Evolutionary conservation across 2,797 vertebrate species (phyloP).

Genomic region (Petrocephalus schoutedeni): DNA sequence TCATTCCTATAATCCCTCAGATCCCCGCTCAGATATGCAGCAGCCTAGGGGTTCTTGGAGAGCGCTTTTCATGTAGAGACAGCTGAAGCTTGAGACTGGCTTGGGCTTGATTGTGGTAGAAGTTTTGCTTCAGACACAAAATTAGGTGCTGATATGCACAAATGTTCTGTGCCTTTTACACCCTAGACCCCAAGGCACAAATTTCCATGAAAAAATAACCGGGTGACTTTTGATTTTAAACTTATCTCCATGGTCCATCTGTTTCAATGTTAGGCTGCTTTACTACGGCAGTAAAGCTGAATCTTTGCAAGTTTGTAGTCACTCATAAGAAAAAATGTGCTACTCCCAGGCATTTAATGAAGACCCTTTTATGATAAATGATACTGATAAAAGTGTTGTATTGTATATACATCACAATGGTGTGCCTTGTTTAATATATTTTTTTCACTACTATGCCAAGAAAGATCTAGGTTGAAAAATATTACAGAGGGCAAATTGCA

Average conservation of each 20-base stretch:
- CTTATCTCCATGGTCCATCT: background rate
- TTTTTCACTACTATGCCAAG: background rate
- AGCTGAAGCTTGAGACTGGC: constrained; percentile 68
- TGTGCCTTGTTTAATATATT: background rate
- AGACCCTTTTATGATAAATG: background rate
- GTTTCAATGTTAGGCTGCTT: background rate
- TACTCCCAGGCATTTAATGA: background rate
- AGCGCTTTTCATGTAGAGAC: constrained; percentile 67
- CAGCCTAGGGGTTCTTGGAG: constrained; percentile 59
- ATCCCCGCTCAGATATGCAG: constrained; percentile 45
- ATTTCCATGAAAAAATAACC: background rate
- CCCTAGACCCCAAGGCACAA: background rate
- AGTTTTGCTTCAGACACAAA: constrained; percentile 6
- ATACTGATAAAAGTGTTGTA: background rate
- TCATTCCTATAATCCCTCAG: constrained; percentile 9
- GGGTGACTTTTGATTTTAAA: background rate
- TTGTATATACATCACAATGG: background rate
- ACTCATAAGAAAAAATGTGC: background rate
- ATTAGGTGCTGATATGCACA: background rate
- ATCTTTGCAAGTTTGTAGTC: background rate
- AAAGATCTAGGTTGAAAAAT: background rate
- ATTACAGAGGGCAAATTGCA: background rate
- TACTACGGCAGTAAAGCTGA: background rate
- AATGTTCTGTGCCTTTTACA: constrained; percentile 11
- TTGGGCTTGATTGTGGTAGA: constrained; percentile 28